Base-by-base conservation (phyloP, 2,888 invertebrate genomes). In the Campopleginae sp. region DNA sequence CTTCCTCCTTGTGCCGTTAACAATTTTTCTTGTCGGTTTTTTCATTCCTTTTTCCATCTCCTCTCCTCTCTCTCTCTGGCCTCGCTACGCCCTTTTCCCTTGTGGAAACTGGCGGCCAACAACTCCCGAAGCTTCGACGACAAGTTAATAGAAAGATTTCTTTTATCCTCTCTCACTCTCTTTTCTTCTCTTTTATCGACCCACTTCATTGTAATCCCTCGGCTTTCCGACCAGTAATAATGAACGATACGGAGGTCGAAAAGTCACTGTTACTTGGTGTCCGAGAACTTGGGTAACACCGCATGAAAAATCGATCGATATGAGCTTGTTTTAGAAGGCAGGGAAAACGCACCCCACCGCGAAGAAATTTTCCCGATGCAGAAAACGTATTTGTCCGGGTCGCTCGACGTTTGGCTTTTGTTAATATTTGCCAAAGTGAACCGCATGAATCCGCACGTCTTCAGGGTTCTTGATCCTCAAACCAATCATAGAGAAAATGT, bases 181-280 rank as follows among this genome's bases (percentile, higher is more conserved):
- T 58, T 27, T 27, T 23, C 27, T 14, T 27, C 27, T 86, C 46
- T 77, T 74, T 88, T 91, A 91, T 89, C 88, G 87, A 82, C 82
- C 82, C 86, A 48, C 72, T 84, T 88, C 89, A 88, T 91, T 89
- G 90, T 88, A 89, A 89, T 90, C 86, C 58, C 75, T 46, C 48
- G 81, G 87, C 87, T 90, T 90, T 85, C 61, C 86, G 87, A 68
- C 58, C 44, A 23, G 38, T 42, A 78, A 54, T 65, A 72, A 68
- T 68, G 72, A 71, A 44, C 33, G 65, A 77, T 6, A 42, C 44
- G 44, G 19, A 61, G 42, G 61, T 44, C 46, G 33, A 51, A 75
- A 74, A 83, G 76, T 23, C 61, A 61, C 23, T 61, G 33, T 17
- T 61, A 61, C 48, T 70, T 46, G 61, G 31, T 23, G 38, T 61